Conservation (phyloP, 1,140 invertebrate genomes). For the Zaprionus kolodkinae region DNA sequence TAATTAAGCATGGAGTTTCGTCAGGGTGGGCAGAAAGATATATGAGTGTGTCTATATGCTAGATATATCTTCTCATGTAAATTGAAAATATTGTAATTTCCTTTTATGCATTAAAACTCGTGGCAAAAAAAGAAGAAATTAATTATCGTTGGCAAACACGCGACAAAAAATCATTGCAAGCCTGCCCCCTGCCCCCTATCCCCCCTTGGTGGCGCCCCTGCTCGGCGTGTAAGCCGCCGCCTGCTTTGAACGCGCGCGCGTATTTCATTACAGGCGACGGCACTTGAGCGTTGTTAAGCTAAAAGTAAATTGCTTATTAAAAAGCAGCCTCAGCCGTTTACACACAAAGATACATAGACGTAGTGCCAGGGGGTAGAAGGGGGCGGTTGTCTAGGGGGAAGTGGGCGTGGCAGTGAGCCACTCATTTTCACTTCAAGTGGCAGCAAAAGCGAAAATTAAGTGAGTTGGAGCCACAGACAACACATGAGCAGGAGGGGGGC, state of each 20-base stretch:
- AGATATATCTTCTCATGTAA: neutral
- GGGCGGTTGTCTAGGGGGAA: neutral
- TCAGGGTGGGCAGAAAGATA: neutral
- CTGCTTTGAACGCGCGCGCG: constrained; percentile 48
- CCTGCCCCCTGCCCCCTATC: neutral
- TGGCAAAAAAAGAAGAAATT: constrained; percentile 73
- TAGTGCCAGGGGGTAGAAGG: neutral
- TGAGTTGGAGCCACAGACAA: constrained; percentile 57
- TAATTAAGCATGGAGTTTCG: neutral
- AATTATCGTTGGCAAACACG: constrained; percentile 75
- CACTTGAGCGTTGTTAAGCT: constrained; percentile 71
- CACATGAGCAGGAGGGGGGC: constrained; percentile 24
- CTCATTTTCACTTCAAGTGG: constrained; percentile 77
- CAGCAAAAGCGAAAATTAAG: constrained; percentile 64
- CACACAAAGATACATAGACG: constrained; percentile 32
- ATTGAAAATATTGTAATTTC: constrained; percentile 62
- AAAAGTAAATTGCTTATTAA: constrained; percentile 82
- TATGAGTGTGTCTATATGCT: neutral
- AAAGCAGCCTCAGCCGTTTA: constrained; percentile 59
- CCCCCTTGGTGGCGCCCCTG: neutral
- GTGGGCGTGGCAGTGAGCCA: constrained; percentile 44
- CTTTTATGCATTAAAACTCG: constrained; percentile 74
- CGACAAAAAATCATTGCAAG: constrained; percentile 55
- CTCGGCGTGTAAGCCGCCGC: constrained; percentile 46
- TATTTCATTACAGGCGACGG: constrained; percentile 74